Base-by-base conservation (phyloP, 53 echinoderm and acorn worm species). In the Henricia sp. region DNA sequence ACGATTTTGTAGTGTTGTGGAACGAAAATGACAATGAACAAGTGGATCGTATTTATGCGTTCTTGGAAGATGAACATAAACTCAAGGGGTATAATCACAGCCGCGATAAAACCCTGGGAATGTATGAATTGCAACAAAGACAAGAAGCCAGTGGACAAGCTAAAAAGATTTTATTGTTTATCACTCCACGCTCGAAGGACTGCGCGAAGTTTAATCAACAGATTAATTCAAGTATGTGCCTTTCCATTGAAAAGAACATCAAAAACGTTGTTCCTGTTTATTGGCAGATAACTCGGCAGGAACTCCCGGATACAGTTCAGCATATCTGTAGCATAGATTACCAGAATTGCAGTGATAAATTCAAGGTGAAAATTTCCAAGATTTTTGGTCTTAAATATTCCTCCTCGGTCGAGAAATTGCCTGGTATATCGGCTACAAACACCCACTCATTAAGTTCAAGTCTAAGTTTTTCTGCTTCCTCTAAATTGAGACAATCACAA, bases 31-130 rank as follows among this genome's bases (percentile, higher is more conserved):
- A 83, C 13, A 28, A 26, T 1, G 6, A 35, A 32, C 29, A 21
- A 36, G 73, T 53, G 0, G 66, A 51, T 9, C 16, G 54, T 16
- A 88, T 88, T 66, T 72, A 83, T 43, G 0, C 24, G 19, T 43
- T 88, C 54, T 54, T 88, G 17, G 88, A 88, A 54, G 21, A 52
- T 8, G 67, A 73, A 10, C 72, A 51, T 3, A 1, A 52, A 50
- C 57, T 72, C 36, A 37, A 60, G 34, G 88, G 88, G 24, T 88
- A 38, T 48, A 24, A 23, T 28, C 14, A 66, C n/a, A 29, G 72
- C 11, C 63, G 88, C 70, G 88, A 88, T 33, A 60, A 64, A 46
- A 72, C 53, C 13, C 66, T 65, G 30, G 88, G 88, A 65, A 59
- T 13, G 21, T 88, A 83, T 50, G 17, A 23, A 26, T 14, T 52